These are phyloP conservation scores for Steatocranus sp. DNA, from an alignment of 2,797 vertebrate genomes.

Conservation along the genomic window DNA sequence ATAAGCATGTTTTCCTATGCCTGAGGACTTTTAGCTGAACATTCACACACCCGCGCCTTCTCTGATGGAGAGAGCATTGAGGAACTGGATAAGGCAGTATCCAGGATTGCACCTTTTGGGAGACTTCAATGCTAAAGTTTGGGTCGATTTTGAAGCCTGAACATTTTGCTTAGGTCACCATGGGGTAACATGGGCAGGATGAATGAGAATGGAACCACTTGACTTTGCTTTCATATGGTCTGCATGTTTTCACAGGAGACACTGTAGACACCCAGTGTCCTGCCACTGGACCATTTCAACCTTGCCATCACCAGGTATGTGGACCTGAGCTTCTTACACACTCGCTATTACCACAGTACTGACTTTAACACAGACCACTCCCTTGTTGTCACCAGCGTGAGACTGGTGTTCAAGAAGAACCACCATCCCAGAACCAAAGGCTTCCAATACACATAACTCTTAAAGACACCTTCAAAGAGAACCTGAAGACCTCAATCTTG, in stretches of 20 bases:
- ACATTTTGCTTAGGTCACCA: background rate
- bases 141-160: background rate
- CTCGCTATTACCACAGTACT: background rate
- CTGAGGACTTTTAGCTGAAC: background rate
- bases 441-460: background rate
- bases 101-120: background rate
- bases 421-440: background rate
- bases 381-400: background rate
- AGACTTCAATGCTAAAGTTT: background rate
- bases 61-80: background rate
- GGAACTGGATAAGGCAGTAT: background rate
- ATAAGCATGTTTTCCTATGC: background rate
- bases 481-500: background rate
- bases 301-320: background rate
- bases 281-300: background rate
- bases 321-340: fast-evolving
- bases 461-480: background rate
- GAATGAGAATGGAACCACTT: background rate
- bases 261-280: background rate
- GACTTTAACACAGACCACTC: background rate
- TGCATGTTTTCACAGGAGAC: background rate
- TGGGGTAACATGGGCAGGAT: background rate
- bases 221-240: background rate
- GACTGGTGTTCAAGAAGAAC: background rate
- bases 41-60: background rate